Base-by-base conservation (phyloP, 92 coral and sea anemone species). In the Parazoanthus atlanticus region DNA sequence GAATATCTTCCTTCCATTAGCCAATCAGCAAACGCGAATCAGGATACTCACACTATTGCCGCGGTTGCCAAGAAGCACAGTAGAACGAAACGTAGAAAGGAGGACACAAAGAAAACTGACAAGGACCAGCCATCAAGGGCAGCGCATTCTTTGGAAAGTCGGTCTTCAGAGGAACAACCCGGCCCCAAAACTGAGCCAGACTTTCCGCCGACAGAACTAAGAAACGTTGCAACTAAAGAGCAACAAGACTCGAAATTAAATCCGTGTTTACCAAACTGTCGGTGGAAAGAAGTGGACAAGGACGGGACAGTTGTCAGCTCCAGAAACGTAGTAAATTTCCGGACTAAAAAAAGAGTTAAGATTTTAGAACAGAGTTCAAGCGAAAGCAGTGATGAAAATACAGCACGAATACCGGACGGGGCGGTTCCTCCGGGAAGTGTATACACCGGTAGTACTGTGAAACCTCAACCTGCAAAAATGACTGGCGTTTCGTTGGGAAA, bases 391-490 rank as follows among this genome's bases (percentile, higher is more conserved):
- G 90, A 91, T 30, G 94, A 79, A 19, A 89, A n/a, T 13, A 80
- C 41, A 49, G 76, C 78, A 81, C 81, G 65, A 85, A 79, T 41
- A 74, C 86, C 76, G 74, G 56, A 74, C 84, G 88, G 87, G 26
- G 21, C 79, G 16, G 61, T 70, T 23, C 85, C 94, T 1, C 86
- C 90, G 17, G 95, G 93, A 56, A 93, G 88, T 56, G 92, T 95
- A 33, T 91, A 81, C 65, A 41, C 92, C 16, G 96, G 96, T 30
- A 93, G 92, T 49, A 88, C 93, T 7, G 94, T 93, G 1, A 82
- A 81, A 58, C 31, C 96, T 8, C 66, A 76, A 1, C 26, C 84
- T 1, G 91, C 46, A 52, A 81, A 70, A 26, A 84, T 47, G 69
- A 78, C 94, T 33, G 86, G 83, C 41, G 90, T 88, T 12, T 47